Percentiles rank a stretch among this genome's conserved stretches.
Evolutionary conservation across 2,888 invertebrate genomes (phyloP).

Genomic region (Pogonocherus hispidulus): DNA sequence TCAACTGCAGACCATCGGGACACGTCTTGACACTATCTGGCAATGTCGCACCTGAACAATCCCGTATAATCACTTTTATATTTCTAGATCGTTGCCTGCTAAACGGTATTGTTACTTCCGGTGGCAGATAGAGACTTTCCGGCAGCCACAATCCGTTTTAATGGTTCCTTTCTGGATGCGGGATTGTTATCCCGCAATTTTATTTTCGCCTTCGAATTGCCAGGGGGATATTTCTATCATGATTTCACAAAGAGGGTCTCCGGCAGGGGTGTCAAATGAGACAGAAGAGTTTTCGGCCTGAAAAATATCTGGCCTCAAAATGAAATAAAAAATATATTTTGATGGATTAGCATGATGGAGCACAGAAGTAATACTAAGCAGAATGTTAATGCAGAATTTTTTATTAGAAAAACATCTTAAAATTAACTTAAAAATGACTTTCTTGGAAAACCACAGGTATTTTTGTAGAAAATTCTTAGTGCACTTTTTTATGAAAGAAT

Average conservation of each 20-base stretch:
- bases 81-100: constrained; percentile 30
- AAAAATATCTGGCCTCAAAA: neutral
- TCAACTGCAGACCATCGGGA: constrained; percentile 28
- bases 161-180: constrained; percentile 20
- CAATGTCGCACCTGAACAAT: constrained; percentile 35
- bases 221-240: constrained; percentile 24
- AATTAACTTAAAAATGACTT: too few species aligned
- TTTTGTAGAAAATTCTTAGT: too few species aligned
- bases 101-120: constrained; percentile 15
- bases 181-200: constrained; percentile 29
- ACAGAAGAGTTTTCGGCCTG: constrained; percentile 24
- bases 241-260: constrained; percentile 18
- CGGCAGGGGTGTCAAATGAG: constrained; percentile 22
- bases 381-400: too few species aligned
- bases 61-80: constrained; percentile 39
- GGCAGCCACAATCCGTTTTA: constrained; percentile 19
- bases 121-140: constrained; percentile 17
- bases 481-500: too few species aligned
- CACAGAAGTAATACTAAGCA: neutral
- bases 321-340: constrained; percentile 11
- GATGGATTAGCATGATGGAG: neutral
- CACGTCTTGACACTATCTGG: constrained; percentile 28
- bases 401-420: too few species aligned
- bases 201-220: constrained; percentile 19
- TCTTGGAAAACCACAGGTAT: too few species aligned